A percentile compares a stretch with the other conserved stretches of the same genome.
Evolutionary conservation across 1,140 invertebrate species (phyloP).

Genomic region (Saccostrea cuccullata): DNA sequence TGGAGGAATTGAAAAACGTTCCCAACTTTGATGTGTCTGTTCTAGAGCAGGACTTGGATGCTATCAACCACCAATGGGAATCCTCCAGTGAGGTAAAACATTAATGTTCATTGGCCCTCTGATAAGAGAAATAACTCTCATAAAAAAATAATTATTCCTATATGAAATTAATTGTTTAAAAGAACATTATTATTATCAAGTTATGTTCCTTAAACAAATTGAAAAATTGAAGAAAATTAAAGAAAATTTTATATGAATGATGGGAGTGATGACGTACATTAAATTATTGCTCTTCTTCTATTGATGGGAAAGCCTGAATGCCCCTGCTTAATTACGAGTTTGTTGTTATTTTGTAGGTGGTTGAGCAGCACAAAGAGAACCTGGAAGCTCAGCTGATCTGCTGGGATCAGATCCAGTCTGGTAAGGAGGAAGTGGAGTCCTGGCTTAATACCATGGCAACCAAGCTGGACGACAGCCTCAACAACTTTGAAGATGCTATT

Average conservation of each 20-base stretch:
- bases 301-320: background rate
- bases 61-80: slow-evolving; percentile 85
- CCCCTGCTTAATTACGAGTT: background rate
- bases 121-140: too few relatives aligned
- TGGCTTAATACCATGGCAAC: slow-evolving; percentile 91
- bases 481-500: slow-evolving; percentile 88
- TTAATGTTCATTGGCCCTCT: too few relatives aligned
- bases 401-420: slow-evolving; percentile 94
- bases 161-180: too few relatives aligned
- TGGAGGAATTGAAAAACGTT: slow-evolving; percentile 81
- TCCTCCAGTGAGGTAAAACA: slow-evolving; percentile 83
- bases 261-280: too few relatives aligned
- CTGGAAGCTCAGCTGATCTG: slow-evolving; percentile 92
- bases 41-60: slow-evolving; percentile 76
- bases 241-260: too few relatives aligned
- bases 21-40: slow-evolving; percentile 84
- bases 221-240: too few relatives aligned
- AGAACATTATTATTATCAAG: too few relatives aligned
- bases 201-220: too few relatives aligned
- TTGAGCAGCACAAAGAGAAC: slow-evolving; percentile 81
- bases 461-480: slow-evolving; percentile 85
- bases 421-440: slow-evolving; percentile 88
- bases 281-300: slow-evolving; percentile 25
- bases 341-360: slow-evolving; percentile 72
- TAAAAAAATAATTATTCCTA: too few relatives aligned